Conservation (phyloP, 2,888 invertebrate species). For the Dynastes maya region DNA sequence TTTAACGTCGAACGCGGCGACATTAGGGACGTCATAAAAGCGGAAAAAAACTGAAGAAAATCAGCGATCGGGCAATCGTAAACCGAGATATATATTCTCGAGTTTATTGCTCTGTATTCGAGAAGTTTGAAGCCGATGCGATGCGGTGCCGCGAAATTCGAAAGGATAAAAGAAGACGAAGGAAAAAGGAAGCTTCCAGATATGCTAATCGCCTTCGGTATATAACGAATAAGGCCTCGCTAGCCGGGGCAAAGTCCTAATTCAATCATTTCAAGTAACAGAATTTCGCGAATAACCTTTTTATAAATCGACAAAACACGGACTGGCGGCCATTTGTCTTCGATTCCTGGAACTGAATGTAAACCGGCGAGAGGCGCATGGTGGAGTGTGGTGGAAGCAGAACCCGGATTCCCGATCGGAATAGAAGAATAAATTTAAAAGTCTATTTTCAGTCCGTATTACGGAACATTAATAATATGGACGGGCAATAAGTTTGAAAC, state of each 20-base stretch:
- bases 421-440: slow-evolving; percentile 66
- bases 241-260: slow-evolving; percentile 21
- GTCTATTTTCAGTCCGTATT: slow-evolving; percentile 67
- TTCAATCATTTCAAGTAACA: slow-evolving; percentile 48
- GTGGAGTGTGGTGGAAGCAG: slow-evolving; percentile 50
- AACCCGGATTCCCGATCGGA: slow-evolving; percentile 62
- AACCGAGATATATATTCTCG: slow-evolving; percentile 15
- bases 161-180: background rate
- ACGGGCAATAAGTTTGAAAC: slow-evolving; percentile 66
- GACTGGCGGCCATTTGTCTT: slow-evolving; percentile 61
- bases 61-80: slow-evolving; percentile 7
- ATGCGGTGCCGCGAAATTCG: background rate
- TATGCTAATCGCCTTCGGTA: slow-evolving; percentile 16
- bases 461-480: slow-evolving; percentile 67
- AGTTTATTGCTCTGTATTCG: background rate
- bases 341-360: slow-evolving; percentile 61
- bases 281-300: slow-evolving; percentile 48
- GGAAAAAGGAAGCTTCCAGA: background rate
- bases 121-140: background rate
- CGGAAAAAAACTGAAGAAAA: slow-evolving; percentile 2
- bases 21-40: slow-evolving; percentile 7
- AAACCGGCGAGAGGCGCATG: slow-evolving; percentile 50
- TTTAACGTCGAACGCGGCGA: slow-evolving; percentile 13
- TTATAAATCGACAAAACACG: slow-evolving; percentile 50
- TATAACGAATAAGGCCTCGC: too few relatives aligned